Base-by-base conservation (phyloP, 2,797 vertebrate genomes). In the Manis javanica region DNA sequence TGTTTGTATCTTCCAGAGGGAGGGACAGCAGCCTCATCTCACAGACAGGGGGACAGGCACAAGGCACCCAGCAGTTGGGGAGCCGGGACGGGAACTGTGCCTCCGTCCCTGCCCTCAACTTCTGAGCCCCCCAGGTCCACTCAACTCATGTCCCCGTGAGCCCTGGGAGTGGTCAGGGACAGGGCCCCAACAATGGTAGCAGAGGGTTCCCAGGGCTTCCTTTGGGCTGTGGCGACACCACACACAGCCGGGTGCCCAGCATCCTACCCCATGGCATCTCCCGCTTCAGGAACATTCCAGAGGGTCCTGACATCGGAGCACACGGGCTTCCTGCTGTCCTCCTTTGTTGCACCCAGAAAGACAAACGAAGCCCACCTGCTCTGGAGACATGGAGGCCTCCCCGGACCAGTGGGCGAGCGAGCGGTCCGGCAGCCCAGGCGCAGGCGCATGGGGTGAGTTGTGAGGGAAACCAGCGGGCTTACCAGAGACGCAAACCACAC, bases 391-490 rank as follows among this genome's bases (percentile, higher is more conserved):
- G 31, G 64, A 55, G 42, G 72, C 42, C 51, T 64, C 74, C 77
- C 53, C 18, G 59, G 85, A 66, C 64, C 2, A 0, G 19, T 8
- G 37, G 81, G 78, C n/a, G 18, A 79, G 49, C 16, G 29, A 46
- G 69, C 46, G n/a, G 51, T 87, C 46, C 77, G 68, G 89, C 94
- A 95, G 94, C 71, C 59, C 86, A 69, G 88, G 66, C 63, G 34
- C 7, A 42, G 46, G 10, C 10, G 46, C 91, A 75, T 39, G 83
- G 61, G 42, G 42, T 59, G 79, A 81, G 96, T 87, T 86, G 95
- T 89, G 88, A 74, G 96, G 94, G 89, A 96, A 91, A 86, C 83
- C 92, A 87, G 96, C 72, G 84, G 91, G 89, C 91, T 74, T 94
- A 93, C 89, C 93, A 79, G 75, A 86, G 95, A 16, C 3, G 51